Percentiles rank a stretch among this genome's conserved stretches.
Conservation (phyloP, 2,797 vertebrate genomes). For the Tenualosa ilisha region DNA sequence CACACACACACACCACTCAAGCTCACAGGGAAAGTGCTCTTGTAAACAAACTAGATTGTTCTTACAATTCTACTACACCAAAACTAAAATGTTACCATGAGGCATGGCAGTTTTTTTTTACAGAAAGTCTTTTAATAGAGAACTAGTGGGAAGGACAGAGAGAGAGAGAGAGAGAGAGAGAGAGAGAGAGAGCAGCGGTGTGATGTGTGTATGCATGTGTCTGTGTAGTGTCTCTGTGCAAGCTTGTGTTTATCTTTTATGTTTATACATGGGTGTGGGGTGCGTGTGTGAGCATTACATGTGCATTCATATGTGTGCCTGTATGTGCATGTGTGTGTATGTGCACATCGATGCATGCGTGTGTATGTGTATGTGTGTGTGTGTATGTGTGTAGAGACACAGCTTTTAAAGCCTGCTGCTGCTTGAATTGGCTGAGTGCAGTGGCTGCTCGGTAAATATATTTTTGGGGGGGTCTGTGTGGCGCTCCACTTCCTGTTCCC, state of each 20-base stretch:
- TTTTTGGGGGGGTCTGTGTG: neutral
- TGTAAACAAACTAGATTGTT: neutral
- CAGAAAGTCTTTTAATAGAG: neutral
- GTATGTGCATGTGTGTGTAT: neutral
- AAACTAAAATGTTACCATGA: neutral
- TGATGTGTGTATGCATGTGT: neutral
- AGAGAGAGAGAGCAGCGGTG: slow-evolving; percentile 16
- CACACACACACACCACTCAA: neutral
- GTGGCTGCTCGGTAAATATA: neutral
- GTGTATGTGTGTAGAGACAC: neutral
- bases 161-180: neutral
- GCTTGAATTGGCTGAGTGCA: neutral
- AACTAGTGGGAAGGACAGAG: slow-evolving; percentile 3
- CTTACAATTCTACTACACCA: neutral
- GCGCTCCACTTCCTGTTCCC: neutral
- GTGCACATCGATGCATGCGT: neutral
- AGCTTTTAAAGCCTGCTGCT: neutral
- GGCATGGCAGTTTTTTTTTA: neutral
- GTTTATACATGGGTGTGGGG: slow-evolving; percentile 37
- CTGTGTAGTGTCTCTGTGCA: slow-evolving; percentile 33
- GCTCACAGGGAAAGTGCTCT: neutral
- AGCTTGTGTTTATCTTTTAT: slow-evolving; percentile 32
- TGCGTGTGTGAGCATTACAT: slow-evolving; percentile 42
- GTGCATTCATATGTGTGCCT: neutral
- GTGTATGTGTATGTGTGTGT: neutral